These are phyloP conservation scores for Acropora tenuis DNA, from an alignment of 64 coral and sea anemone species.

Conservation along the genomic window DNA sequence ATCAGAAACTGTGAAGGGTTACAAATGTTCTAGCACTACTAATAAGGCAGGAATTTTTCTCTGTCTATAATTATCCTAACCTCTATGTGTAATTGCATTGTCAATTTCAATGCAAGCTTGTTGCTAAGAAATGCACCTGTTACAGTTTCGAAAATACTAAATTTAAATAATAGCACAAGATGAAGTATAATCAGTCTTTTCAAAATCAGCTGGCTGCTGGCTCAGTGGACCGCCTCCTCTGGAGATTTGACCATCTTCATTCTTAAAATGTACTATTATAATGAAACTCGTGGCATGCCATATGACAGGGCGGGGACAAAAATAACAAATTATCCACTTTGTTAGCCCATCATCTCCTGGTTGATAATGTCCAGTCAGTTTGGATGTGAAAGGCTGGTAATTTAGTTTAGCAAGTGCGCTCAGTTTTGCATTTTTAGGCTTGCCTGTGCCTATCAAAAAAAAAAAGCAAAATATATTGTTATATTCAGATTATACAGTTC, in stretches of 20 bases:
- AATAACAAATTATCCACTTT: neutral
- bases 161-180: neutral
- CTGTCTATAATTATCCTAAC: neutral
- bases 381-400: neutral
- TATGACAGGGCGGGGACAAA: neutral
- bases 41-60: neutral
- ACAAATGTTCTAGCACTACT: neutral
- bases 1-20: neutral
- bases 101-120: neutral
- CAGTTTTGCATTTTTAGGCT: neutral
- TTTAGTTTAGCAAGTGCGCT: neutral
- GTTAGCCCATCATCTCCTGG: neutral
- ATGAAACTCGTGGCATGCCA: neutral
- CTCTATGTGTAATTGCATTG: neutral
- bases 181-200: conserved; percentile 3
- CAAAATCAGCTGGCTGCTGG: conserved; percentile 26
- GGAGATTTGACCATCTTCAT: conserved; percentile 15
- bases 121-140: neutral
- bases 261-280: neutral
- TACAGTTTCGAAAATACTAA: neutral
- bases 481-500: neutral
- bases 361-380: neutral
- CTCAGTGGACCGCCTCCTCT: conserved; percentile 32
- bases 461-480: neutral
- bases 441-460: neutral